Evolutionary conservation across 2,113 vertebrate genomes (phyloP), one percentile per base, ranked within the genome.

Genomic region (Alosa alosa): DNA sequence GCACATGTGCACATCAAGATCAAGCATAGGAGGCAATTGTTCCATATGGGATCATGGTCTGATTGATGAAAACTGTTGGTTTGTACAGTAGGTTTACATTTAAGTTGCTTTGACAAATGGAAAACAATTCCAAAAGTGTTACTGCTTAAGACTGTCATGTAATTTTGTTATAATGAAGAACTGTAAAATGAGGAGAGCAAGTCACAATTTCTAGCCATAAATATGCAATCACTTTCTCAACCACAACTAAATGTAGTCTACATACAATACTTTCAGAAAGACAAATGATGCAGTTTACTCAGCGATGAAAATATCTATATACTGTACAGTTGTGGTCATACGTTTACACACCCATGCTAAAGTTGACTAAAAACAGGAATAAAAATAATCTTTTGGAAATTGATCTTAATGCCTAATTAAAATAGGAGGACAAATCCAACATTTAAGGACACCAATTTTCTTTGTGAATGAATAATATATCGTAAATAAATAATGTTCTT

Each of bases 1-100:
- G 92, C 86, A 92, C 94, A 95, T 93, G n/a, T 94, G 89, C 92
- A 89, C 75, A 82, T 89, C 86, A 87, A 91, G 91, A 92, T 93
- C 91, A 92, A 90, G 90, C 85, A 84, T 84, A 85, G 47, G 55
- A 60, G 55, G 20, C 55, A 20, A 60, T 60, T 60, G 0, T 18
- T 55, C 20, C 20, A 5, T 20, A 4, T 22, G 4, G 55, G 55
- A 6, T 60, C 55, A 60, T 60, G 55, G 20, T 7, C 55, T 60
- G 55, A 60, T 60, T 60, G 55, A 60, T 60, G 55, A 1, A 22
- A 22, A 60, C 55, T 22, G 9, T 11, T 49, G 9, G 11, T 49
- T 13, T 49, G 1, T 49, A 31, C 31, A 31, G 31, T 31, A 13
- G 47, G 0, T 60, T 20, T 60, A 60, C 5, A 72, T 72, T 72